Percentiles rank a stretch among this genome's conserved stretches.
Evolutionary conservation across 2,888 invertebrate species (phyloP).

Genomic region (Ceramica pisi): DNA sequence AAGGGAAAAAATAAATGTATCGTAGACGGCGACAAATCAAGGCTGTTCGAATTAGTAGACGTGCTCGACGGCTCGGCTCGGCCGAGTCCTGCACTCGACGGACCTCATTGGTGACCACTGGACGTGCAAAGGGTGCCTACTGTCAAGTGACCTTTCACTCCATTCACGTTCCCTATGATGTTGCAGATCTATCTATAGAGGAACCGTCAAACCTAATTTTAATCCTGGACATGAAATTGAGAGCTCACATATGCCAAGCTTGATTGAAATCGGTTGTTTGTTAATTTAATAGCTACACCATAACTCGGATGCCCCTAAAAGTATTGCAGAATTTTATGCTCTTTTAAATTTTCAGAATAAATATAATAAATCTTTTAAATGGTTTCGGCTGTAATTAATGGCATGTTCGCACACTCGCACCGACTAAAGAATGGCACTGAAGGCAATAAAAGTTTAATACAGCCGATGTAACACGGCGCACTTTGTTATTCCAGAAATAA

Average conservation of each 20-base stretch:
- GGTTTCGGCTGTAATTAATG: constrained; percentile 87
- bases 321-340: constrained; percentile 73
- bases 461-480: constrained; percentile 80
- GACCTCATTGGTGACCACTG: constrained; percentile 29
- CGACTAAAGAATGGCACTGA: constrained; percentile 83
- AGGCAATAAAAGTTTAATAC: constrained; percentile 87
- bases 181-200: constrained; percentile 10
- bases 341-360: constrained; percentile 80
- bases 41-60: constrained; percentile 67
- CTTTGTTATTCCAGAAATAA: constrained; percentile 81
- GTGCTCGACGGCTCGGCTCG: constrained; percentile 20
- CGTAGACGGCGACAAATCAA: constrained; percentile 80
- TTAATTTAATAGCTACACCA: constrained; percentile 62
- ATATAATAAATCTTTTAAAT: constrained; percentile 87
- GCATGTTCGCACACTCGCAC: constrained; percentile 82
- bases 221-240: constrained; percentile 22
- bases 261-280: constrained; percentile 29
- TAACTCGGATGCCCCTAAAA: constrained; percentile 65
- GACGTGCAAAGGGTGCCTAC: constrained; percentile 12
- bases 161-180: constrained; percentile 12
- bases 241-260: constrained; percentile 9
- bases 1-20: constrained; percentile 76
- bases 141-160: constrained; percentile 40
- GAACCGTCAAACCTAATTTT: constrained; percentile 1
- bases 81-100: constrained; percentile 1